Evolutionary conservation across 1,140 invertebrate species (phyloP), one percentile per base, ranked within the genome.

Genomic region (Rhizoglyphus robini): DNA sequence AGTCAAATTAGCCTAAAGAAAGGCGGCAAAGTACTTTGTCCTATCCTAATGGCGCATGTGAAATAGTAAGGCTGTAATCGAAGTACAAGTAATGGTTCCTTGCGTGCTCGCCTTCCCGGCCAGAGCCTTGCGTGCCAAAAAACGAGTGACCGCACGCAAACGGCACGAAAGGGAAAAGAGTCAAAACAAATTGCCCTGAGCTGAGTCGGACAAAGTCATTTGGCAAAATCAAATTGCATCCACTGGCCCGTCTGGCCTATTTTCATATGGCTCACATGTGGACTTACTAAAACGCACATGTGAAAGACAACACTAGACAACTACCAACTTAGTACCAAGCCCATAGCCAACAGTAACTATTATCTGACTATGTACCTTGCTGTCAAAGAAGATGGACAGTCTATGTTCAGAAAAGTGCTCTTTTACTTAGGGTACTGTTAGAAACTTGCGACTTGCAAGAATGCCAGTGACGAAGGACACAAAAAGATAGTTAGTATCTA

Each of bases 1-100:
- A 54, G 51, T 5, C 51, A 54, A 54, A 54, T 54, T 54, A 54
- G 51, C 51, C 51, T 32, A 15, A 25, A 54, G 51, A 27, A 54
- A 32, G 23, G 51, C 51, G 51, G 51, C 51, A 54, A 54, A 54
- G 51, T 54, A 23, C 51, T 54, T 54, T 54, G 51, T 27, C 23
- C 51, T 54, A 8, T 54, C 51, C 20, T 20, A 54, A 20, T 54
- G 51, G 20, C 51, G 31, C 8, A 54, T 20, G 51, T 8, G 51
- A 54, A 54, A 5, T 5, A 27, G 8, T 5, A 27, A 5, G 51
- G 23, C 23, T 8, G 51, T 54, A 32, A 54, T 54, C 51, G 51
- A 54, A 54, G 31, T 32, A 54, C 51, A 5, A 20, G 51, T 54
- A 54, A 54, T 54, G 51, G 23, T 32, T 54, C 51, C 23, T 54